Base-by-base conservation (phyloP, 1,140 invertebrate species). In the Drosophila simulans region DNA sequence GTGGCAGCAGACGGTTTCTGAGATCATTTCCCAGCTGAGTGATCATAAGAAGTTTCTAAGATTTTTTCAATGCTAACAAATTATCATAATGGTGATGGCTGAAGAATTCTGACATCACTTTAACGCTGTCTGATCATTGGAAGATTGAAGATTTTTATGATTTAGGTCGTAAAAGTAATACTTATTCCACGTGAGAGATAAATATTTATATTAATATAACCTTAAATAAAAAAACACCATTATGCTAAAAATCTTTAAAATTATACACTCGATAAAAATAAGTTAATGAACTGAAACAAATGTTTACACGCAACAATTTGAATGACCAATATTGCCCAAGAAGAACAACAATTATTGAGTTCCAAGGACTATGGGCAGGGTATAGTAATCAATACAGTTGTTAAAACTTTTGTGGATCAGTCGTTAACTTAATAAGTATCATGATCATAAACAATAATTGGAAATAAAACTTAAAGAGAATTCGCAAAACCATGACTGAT, bases 401-500 rank as follows among this genome's bases (percentile, higher is more conserved):
- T 31, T 65, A 27, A 35, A 37, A 43, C 13, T 27, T 25, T 46
- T 12, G 45, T 40, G 34, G 34, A 39, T 40, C 8, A 13, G 35
- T 64, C 34, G 3, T 34, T 65, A 64, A 39, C 20, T 37, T 39
- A 48, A 37, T 65, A 42, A 59, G 42, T 20, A 42, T 13, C 13
- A 1, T 22, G 22, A 43, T 25, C 34, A 8, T 54, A 35, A 70
- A 70, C 43, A 71, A 70, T 70, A 35, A 71, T 17, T 20, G 64
- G 27, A 10, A 42, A 40, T 70, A 69, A 69, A 56, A 56, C 34
- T 17, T 5, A 42, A 49, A 31, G 51, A 70, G 64, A 71, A 70
- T 70, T 71, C 20, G 65, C 68, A n/a, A 55, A 69, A 25, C 25
- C 52, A 70, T 71, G 65, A 70, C 52, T 70, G 65, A 65, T 25